Base-by-base conservation (phyloP, 2,888 invertebrate species). In the Troglohyphantes excavatus region DNA sequence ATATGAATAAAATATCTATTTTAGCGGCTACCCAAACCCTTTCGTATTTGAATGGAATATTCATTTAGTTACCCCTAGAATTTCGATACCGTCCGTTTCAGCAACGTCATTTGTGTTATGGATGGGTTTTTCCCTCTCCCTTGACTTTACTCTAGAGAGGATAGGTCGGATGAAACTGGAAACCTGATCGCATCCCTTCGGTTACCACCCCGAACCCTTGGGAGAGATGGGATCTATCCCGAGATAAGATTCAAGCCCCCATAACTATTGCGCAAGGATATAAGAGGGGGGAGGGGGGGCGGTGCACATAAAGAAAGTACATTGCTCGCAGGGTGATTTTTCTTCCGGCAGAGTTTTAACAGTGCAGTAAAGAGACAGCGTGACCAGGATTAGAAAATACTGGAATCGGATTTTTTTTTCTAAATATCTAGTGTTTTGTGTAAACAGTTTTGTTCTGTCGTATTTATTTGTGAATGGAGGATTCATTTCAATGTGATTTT, bases 71-170 rank as follows among this genome's bases (percentile, higher is more conserved):
- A 7, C 23, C 23, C 63, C 9, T 63, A 39, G 43, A 43, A 72
- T 19, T 33, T 63, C 26, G 53, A 17, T 59, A 21, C 63, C 2
- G 61, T 13, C 13, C 21, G 53, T 75, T 75, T 75, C 59, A 59
- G 21, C 27, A 53, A 19, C n/a, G 33, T 17, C 29, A 39, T 43
- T 72, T 39, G 43, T 43, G 72, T 72, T 72, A 72, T 19, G 39
- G 43, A 72, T 72, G 72, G 46, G 23, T 43, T n/a, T 68, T 27
- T 75, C n/a, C n/a, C 43, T 19, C 67, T 43, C 63, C 79, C 9
- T 46, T 27, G 68, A 29, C 19, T 67, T 39, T 9, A 63, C 67
- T 46, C 53, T 26, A 19, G n/a, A 23, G 67, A n/a, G 67, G n/a
- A 46, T 26, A 65, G 13, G 27, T 67, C 6, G 26, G 27, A 27